phyloP scores from a whole-genome alignment of 2,797 vertebrate species.

The Amblyopsis hoosieri region DNA sequence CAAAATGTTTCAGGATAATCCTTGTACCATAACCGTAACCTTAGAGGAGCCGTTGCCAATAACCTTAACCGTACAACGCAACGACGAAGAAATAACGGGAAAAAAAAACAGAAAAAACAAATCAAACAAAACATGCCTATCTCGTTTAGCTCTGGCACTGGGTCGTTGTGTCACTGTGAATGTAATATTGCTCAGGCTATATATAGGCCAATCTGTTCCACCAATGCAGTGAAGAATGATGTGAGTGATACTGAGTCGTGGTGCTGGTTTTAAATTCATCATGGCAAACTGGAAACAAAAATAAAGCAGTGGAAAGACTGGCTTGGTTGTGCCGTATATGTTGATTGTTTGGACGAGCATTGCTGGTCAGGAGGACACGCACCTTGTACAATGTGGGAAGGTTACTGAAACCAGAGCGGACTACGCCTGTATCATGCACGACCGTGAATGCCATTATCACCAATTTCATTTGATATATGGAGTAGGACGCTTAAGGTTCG shows the following conservation, averaged over 20 bases:
- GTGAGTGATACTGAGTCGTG: slow-evolving; percentile 33
- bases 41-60: slow-evolving; percentile 7
- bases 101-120: neutral
- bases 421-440: neutral
- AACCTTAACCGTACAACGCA: neutral
- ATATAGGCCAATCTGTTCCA: slow-evolving; percentile 39
- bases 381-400: slow-evolving; percentile 60
- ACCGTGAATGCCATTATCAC: neutral
- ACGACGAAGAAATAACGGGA: neutral
- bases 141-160: neutral
- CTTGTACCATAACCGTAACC: slow-evolving; percentile 53
- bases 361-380: slow-evolving; percentile 56
- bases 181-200: slow-evolving; percentile 29
- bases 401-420: slow-evolving; percentile 36
- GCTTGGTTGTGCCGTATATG: slow-evolving; percentile 85
- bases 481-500: too few species aligned
- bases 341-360: slow-evolving; percentile 79
- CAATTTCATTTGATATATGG: neutral
- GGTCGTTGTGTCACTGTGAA: slow-evolving; percentile 6
- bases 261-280: slow-evolving; percentile 43
- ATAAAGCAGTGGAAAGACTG: slow-evolving; percentile 26
- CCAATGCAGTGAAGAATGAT: slow-evolving; percentile 23
- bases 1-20: slow-evolving; percentile 26
- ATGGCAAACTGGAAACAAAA: slow-evolving; percentile 30
- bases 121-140: neutral